Percentiles rank a stretch among this genome's conserved stretches.
Conservation (phyloP, 2,797 vertebrate genomes). For the Yasuhikotakia modesta region DNA sequence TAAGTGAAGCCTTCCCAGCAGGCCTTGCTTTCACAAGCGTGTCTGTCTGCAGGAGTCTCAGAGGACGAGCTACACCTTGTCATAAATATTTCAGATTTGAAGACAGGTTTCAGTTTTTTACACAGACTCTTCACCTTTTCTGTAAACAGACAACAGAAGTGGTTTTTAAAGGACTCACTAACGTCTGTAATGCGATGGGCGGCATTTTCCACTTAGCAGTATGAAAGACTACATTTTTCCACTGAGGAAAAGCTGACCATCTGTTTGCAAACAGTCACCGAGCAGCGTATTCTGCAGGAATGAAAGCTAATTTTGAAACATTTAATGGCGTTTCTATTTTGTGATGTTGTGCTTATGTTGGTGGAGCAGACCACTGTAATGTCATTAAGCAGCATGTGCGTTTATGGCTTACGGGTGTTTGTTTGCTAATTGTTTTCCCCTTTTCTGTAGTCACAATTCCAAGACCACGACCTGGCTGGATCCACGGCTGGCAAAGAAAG, state of each 20-base stretch:
- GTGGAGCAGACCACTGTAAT: neutral
- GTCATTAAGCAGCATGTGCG: neutral
- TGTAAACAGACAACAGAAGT: neutral
- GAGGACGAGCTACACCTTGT: conserved; percentile 42
- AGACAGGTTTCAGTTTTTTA: conserved; percentile 28
- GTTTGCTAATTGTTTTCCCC: neutral
- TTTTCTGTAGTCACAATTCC: conserved; percentile 87
- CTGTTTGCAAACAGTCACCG: conserved; percentile 4
- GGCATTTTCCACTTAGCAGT: neutral
- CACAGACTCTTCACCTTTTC: neutral
- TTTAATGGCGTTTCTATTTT: neutral
- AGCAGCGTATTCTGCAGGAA: neutral
- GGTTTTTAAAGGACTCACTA: conserved; percentile 24
- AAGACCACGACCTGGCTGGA: conserved; percentile 99
- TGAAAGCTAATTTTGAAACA: neutral
- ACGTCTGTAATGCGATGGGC: conserved; percentile 7
- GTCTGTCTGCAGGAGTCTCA: conserved; percentile 23
- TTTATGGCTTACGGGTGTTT: conserved; percentile 13
- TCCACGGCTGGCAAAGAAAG: conserved; percentile 93
- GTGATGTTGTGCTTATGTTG: neutral
- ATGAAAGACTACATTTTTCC: neutral
- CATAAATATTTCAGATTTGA: conserved; percentile 55
- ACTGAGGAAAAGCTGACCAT: neutral
- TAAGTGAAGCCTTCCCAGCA: conserved; percentile 62
- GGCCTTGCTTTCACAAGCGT: conserved; percentile 29